These are phyloP conservation scores for Psylliodes chrysocephalus DNA, from an alignment of 2,888 invertebrate species.

Conservation along the genomic window DNA sequence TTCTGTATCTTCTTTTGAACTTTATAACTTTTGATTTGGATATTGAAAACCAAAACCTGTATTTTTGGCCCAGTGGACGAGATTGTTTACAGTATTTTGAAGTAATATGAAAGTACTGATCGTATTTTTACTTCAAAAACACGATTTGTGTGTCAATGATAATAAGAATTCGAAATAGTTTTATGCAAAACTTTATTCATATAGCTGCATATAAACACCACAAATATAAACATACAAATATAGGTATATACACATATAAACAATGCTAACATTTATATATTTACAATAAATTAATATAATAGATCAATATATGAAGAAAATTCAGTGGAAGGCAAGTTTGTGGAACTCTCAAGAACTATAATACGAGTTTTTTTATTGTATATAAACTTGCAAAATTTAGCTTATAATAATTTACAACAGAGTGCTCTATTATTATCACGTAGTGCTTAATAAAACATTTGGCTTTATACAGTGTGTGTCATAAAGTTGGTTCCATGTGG, in stretches of 20 bases:
- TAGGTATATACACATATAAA: slow-evolving; percentile 56
- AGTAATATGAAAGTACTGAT: too few species aligned
- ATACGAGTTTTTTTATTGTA: slow-evolving; percentile 8
- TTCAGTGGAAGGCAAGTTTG: slow-evolving; percentile 50
- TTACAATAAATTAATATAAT: slow-evolving; percentile 45
- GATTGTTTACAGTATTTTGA: too few species aligned
- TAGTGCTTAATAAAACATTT: slow-evolving; percentile 5
- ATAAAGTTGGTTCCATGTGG: too few species aligned
- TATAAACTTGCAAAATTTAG: slow-evolving; percentile 1
- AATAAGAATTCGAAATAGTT: neutral
- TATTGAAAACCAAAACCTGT: too few species aligned
- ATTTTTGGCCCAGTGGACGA: too few species aligned
- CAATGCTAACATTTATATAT: slow-evolving; percentile 52
- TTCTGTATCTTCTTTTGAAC: too few species aligned
- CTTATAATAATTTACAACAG: neutral
- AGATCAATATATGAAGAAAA: slow-evolving; percentile 13
- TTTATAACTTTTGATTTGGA: too few species aligned
- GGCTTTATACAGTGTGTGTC: neutral
- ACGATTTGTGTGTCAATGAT: too few species aligned
- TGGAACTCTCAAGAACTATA: slow-evolving; percentile 29
- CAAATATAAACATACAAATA: slow-evolving; percentile 59
- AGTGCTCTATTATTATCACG: slow-evolving; percentile 15
- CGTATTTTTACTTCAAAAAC: too few species aligned
- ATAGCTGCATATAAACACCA: slow-evolving; percentile 50
- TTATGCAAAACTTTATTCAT: slow-evolving; percentile 23